Percentiles rank a stretch among this genome's conserved stretches.
These are phyloP conservation scores for Sarcophilus harrisii DNA, from an alignment of 2,797 vertebrate genomes.

Conservation along the genomic window DNA sequence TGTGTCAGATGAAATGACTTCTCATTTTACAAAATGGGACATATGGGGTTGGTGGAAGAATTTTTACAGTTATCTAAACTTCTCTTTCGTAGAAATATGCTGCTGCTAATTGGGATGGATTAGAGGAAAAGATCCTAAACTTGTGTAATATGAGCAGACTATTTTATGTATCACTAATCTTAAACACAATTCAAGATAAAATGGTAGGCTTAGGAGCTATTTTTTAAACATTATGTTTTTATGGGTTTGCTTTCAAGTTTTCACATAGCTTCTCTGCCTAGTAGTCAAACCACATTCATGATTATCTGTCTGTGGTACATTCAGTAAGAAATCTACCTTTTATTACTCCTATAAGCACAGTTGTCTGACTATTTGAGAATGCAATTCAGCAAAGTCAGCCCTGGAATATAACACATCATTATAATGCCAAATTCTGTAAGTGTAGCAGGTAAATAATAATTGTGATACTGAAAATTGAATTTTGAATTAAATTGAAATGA, in stretches of 20 bases:
- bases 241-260: not conserved
- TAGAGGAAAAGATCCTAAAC: not conserved
- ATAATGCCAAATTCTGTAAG: not conserved
- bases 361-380: rapidly evolving
- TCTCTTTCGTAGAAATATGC: not conserved
- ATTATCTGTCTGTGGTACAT: rapidly evolving
- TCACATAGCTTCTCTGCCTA: not conserved
- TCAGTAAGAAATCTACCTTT: not conserved
- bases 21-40: not conserved
- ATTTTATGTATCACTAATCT: not conserved
- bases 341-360: rapidly evolving
- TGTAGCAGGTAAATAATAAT: not conserved
- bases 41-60: not conserved
- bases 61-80: not conserved
- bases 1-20: not conserved
- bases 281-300: rapidly evolving
- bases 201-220: not conserved
- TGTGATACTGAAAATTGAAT: not conserved
- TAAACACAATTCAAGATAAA: not conserved
- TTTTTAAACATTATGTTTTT: not conserved
- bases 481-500: not conserved
- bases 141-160: not conserved
- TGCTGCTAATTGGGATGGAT: not conserved
- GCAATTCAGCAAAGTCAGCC: not conserved
- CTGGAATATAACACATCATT: not conserved